A percentile compares a stretch with the other conserved stretches of the same genome.
Evolutionary conservation across 1,140 invertebrate genomes (phyloP).

Genomic region (Drosophila kepulauana): DNA sequence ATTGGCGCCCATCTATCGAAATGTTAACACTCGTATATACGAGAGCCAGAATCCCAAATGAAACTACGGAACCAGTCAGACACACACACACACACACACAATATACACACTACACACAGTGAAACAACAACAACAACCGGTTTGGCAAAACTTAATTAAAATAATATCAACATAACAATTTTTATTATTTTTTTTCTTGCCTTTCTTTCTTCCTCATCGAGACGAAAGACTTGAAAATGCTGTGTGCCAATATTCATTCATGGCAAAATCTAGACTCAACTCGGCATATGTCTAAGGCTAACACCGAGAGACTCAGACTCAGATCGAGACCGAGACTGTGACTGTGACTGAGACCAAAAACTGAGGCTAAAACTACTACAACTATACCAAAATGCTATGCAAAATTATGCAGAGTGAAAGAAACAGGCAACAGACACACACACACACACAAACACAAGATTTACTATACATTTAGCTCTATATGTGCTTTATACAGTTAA

Average conservation of each 20-base stretch:
- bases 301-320: slow-evolving; percentile 9
- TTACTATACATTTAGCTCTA: slow-evolving; percentile 65
- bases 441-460: slow-evolving; percentile 49
- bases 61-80: slow-evolving; percentile 62
- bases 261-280: slow-evolving; percentile 65
- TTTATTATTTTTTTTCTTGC: slow-evolving; percentile 56
- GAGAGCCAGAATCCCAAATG: slow-evolving; percentile 56
- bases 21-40: slow-evolving; percentile 70
- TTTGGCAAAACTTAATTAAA: slow-evolving; percentile 84
- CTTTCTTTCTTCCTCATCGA: slow-evolving; percentile 67
- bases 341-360: background rate
- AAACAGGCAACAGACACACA: slow-evolving; percentile 50
- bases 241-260: slow-evolving; percentile 80
- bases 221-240: slow-evolving; percentile 45
- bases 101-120: background rate
- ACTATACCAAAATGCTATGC: slow-evolving; percentile 75
- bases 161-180: slow-evolving; percentile 84
- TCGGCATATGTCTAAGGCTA: slow-evolving; percentile 45
- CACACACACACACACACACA: slow-evolving; percentile 22
- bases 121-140: slow-evolving; percentile 63
- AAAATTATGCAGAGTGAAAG: slow-evolving; percentile 83
- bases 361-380: slow-evolving; percentile 45
- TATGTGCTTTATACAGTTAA: slow-evolving; percentile 50
- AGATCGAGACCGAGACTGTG: background rate
- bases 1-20: slow-evolving; percentile 78